Percentiles rank a stretch among this genome's conserved stretches.
phyloP scores from a whole-genome alignment of 2,888 invertebrate genomes.

The Anodontia alba region DNA sequence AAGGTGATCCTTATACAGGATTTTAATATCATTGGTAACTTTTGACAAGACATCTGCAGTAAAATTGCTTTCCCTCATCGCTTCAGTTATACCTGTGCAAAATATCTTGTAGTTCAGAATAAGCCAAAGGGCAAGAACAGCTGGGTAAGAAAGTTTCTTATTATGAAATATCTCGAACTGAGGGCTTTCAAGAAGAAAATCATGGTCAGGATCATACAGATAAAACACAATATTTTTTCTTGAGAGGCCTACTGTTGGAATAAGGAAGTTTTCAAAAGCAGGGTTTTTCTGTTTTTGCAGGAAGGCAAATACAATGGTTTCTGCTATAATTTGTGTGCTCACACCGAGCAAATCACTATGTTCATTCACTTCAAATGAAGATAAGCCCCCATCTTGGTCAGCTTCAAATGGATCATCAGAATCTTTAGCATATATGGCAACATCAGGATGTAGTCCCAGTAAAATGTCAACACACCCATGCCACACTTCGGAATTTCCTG shows the following conservation, averaged over 20 bases:
- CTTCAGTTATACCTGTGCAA: constrained; percentile 26
- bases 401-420: neutral
- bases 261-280: constrained; percentile 6
- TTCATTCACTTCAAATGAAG: constrained; percentile 6
- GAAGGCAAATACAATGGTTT: no score
- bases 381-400: neutral
- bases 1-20: neutral
- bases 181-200: constrained; percentile 17
- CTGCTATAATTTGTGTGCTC: constrained; percentile 2
- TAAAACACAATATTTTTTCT: constrained; percentile 9
- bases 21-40: neutral
- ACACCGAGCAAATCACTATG: neutral
- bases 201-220: constrained; percentile 28
- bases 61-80: constrained; percentile 3
- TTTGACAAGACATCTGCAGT: neutral
- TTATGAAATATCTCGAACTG: neutral
- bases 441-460: no score
- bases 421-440: neutral
- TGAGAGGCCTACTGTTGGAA: constrained; percentile 18
- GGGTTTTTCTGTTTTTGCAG: no score
- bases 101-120: no score
- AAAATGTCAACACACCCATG: no score
- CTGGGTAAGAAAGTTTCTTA: neutral
- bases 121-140: constrained; percentile 27
- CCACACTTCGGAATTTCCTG: no score